Percentiles rank a stretch among this genome's conserved stretches.
Conservation (phyloP, 2,797 vertebrate genomes). For the Falco berigora region DNA sequence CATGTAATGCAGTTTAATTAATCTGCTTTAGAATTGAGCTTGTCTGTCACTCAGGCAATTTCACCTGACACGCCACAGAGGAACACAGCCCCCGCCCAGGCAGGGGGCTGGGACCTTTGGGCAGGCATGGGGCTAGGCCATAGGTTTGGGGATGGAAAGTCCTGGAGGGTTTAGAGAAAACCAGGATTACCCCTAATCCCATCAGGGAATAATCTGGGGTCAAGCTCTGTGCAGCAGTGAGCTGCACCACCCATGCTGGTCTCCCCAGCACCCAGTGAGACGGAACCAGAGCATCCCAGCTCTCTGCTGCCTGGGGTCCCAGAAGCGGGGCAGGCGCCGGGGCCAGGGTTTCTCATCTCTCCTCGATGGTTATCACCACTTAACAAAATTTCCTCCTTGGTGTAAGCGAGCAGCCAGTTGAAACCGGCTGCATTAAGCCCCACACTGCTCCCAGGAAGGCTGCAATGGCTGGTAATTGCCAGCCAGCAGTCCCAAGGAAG, state of each 20-base stretch:
- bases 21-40: background rate
- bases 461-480: background rate
- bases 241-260: rapidly evolving
- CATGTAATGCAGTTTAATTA: background rate
- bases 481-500: background rate
- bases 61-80: background rate
- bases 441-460: background rate
- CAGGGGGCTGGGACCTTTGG: rapidly evolving
- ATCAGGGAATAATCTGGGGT: background rate
- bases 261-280: rapidly evolving
- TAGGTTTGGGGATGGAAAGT: background rate
- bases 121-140: rapidly evolving
- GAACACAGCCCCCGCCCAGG: rapidly evolving
- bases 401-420: background rate
- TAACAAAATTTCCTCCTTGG: background rate
- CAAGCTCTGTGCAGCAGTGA: rapidly evolving
- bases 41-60: background rate
- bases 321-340: background rate
- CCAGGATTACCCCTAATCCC: background rate
- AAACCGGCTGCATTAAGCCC: background rate
- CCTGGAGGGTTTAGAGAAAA: background rate
- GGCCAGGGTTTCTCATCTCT: background rate
- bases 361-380: background rate
- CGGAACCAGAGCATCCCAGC: background rate
- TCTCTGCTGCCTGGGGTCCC: background rate